These are phyloP conservation scores for Clunio marinus DNA, from an alignment of 2,888 invertebrate genomes.

Conservation along the genomic window DNA sequence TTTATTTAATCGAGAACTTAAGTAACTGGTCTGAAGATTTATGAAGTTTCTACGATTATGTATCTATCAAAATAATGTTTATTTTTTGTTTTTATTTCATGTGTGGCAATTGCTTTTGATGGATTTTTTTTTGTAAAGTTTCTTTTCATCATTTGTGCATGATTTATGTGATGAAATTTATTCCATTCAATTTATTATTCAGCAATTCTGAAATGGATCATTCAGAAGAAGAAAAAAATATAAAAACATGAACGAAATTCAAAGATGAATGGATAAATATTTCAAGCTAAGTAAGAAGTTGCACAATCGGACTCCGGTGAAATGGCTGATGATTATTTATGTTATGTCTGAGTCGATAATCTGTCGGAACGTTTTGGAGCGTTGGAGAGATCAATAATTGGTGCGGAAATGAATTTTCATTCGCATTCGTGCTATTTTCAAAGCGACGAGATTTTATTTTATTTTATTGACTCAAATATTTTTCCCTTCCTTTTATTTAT, in stretches of 20 bases:
- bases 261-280: background rate
- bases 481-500: too few species aligned
- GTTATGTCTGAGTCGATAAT: slow-evolving; percentile 16
- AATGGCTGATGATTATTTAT: slow-evolving; percentile 7
- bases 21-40: too few species aligned
- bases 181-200: background rate
- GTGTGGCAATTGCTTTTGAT: too few species aligned
- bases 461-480: background rate
- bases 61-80: too few species aligned
- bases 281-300: background rate
- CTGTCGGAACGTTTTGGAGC: background rate
- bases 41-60: too few species aligned
- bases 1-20: too few species aligned
- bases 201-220: background rate
- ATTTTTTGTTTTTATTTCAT: too few species aligned
- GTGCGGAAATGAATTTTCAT: slow-evolving; percentile 18
- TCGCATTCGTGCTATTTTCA: background rate
- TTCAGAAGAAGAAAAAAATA: background rate
- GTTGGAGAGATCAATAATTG: slow-evolving; percentile 9
- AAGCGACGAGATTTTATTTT: background rate
- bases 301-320: background rate
- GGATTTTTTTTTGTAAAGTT: too few species aligned
- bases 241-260: background rate
- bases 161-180: background rate
- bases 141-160: background rate